These are phyloP conservation scores for Ameiurus melas DNA, from an alignment of 2,113 vertebrate species.

Conservation along the genomic window DNA sequence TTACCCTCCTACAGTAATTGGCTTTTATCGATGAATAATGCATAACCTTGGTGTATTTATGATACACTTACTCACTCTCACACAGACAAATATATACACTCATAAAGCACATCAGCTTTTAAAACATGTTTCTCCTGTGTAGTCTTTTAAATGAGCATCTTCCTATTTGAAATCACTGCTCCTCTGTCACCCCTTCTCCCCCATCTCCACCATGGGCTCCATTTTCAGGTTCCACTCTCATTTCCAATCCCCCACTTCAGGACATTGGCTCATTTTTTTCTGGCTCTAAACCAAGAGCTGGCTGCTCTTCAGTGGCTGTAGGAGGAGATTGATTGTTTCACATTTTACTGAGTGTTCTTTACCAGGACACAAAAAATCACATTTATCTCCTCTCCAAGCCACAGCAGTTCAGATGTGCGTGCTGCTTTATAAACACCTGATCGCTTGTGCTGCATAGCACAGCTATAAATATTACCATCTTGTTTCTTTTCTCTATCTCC, in stretches of 20 bases:
- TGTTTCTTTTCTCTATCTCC: slow-evolving; percentile 21
- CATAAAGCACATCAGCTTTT: not conserved
- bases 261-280: slow-evolving; percentile 21
- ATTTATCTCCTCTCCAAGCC: slow-evolving; percentile 42
- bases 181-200: not conserved
- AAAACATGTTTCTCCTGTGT: not conserved
- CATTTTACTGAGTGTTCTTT: slow-evolving; percentile 43
- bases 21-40: not conserved
- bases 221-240: slow-evolving; percentile 24
- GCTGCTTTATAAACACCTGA: slow-evolving; percentile 46
- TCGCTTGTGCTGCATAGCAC: slow-evolving; percentile 32
- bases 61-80: not conserved
- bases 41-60: not conserved
- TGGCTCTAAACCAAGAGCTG: not conserved
- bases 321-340: slow-evolving; percentile 44
- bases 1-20: not conserved
- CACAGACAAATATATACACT: not conserved
- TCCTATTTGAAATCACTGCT: not conserved
- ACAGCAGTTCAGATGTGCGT: slow-evolving; percentile 25
- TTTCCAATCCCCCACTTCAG: slow-evolving; percentile 36
- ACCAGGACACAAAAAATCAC: slow-evolving; percentile 39
- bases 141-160: not conserved
- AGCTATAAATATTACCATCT: slow-evolving; percentile 48
- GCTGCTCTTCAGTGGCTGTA: slow-evolving; percentile 23
- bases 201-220: not conserved